Evolutionary conservation across 2,113 vertebrate species (phyloP).

Genomic region (Lamprotornis superbus): DNA sequence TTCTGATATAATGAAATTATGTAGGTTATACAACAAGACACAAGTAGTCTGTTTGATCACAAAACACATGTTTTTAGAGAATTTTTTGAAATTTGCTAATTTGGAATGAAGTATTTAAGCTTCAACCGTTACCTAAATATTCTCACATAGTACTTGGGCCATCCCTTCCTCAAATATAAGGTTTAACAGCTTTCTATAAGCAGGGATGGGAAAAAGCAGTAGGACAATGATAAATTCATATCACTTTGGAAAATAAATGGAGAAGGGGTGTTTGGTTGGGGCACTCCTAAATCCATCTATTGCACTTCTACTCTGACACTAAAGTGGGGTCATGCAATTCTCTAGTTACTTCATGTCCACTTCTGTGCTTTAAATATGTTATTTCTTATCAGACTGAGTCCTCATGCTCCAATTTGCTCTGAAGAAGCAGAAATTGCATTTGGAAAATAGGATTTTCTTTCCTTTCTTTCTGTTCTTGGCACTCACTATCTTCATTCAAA

Average conservation of each 20-base stretch:
- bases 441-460: constrained; percentile 26
- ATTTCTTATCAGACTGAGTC: background rate
- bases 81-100: background rate
- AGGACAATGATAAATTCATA: background rate
- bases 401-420: background rate
- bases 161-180: background rate
- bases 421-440: constrained; percentile 22
- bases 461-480: background rate
- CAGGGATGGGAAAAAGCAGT: background rate
- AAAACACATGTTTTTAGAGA: background rate
- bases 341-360: background rate
- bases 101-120: background rate
- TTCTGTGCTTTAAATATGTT: background rate
- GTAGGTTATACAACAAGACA: background rate
- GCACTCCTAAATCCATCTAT: background rate
- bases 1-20: background rate
- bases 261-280: background rate
- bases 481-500: background rate
- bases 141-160: background rate
- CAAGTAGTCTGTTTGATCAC: background rate
- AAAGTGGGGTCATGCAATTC: background rate
- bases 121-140: background rate
- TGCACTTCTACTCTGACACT: background rate
- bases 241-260: background rate
- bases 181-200: background rate